Conservation (phyloP, 1,140 invertebrate genomes). For the Tetranychus urticae region DNA sequence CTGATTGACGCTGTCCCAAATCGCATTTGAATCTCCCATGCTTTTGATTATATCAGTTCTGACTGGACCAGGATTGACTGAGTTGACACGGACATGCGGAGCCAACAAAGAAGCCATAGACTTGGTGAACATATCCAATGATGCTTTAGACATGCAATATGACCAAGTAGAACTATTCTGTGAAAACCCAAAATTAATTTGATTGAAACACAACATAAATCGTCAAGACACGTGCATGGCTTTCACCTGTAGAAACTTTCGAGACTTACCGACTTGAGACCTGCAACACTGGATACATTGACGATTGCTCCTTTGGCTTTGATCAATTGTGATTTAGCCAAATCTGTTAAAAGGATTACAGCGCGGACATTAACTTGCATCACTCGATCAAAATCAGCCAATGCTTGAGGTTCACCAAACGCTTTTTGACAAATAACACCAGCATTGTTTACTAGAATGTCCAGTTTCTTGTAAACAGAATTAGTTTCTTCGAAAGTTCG, state of each 20-base stretch:
- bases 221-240: no score
- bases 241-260: neutral
- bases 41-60: neutral
- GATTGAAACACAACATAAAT: neutral
- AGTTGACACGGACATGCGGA: constrained; percentile 44
- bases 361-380: neutral
- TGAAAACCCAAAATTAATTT: neutral
- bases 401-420: neutral
- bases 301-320: constrained; percentile 1
- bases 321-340: neutral
- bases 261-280: neutral
- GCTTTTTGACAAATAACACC: neutral
- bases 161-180: neutral
- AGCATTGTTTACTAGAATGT: constrained; percentile 3
- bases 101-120: constrained; percentile 24
- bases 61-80: constrained; percentile 1
- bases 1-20: neutral
- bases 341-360: neutral
- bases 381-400: neutral
- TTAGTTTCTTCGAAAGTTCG: neutral
- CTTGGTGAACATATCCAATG: constrained; percentile 64
- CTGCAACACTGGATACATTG: neutral
- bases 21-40: neutral
- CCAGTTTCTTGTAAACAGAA: neutral
- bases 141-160: constrained; percentile 65